These are phyloP conservation scores for Dryobates pubescens DNA, from an alignment of 2,797 vertebrate genomes.

Conservation along the genomic window DNA sequence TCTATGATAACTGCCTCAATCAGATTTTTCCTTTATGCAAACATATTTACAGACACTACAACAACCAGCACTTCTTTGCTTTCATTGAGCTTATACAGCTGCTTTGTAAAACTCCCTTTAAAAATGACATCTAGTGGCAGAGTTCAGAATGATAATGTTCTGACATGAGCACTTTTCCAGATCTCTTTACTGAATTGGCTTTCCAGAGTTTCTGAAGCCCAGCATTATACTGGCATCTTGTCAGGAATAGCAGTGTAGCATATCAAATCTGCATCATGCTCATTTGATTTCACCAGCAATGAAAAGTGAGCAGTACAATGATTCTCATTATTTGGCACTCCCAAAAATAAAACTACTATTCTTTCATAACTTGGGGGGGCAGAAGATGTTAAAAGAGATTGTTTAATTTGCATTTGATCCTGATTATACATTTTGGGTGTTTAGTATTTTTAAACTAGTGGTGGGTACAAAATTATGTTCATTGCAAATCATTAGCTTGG, in stretches of 20 bases:
- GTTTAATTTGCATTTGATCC: background rate
- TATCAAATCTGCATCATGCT: background rate
- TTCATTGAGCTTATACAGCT: background rate
- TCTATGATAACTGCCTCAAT: background rate
- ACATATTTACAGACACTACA: background rate
- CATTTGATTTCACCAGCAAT: background rate
- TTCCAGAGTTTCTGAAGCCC: background rate
- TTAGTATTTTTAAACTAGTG: constrained; percentile 15
- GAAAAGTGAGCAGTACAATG: background rate
- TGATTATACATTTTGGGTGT: background rate
- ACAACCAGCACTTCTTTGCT: background rate
- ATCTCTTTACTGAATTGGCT: background rate
- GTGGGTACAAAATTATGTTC: background rate
- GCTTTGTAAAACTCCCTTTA: background rate
- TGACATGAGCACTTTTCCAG: background rate
- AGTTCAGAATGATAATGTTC: background rate
- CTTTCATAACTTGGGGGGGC: background rate
- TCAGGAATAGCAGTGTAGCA: background rate
- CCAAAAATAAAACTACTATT: background rate
- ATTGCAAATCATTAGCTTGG: constrained; percentile 10
- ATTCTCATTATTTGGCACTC: background rate
- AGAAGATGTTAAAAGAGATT: background rate
- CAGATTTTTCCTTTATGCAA: background rate
- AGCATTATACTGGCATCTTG: background rate
- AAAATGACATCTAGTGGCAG: constrained; percentile 50